These are phyloP conservation scores for Acanthurus lineatus DNA, from an alignment of 2,797 vertebrate species.

Conservation along the genomic window DNA sequence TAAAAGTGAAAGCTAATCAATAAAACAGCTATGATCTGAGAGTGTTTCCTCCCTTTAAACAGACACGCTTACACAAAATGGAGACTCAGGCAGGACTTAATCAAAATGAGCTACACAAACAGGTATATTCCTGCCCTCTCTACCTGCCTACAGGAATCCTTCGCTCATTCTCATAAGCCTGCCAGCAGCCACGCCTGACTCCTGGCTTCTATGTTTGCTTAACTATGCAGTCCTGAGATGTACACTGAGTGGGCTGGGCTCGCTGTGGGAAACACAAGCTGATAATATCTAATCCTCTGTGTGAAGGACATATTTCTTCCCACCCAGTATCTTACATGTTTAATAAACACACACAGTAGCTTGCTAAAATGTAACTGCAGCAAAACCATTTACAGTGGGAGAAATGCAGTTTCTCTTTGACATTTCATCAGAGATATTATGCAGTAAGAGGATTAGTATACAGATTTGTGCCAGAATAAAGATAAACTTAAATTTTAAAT, in stretches of 20 bases:
- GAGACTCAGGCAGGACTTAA: slow-evolving; percentile 43
- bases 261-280: slow-evolving; percentile 85
- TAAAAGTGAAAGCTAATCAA: slow-evolving; percentile 57
- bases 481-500: slow-evolving; percentile 9
- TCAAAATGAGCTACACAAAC: slow-evolving; percentile 46
- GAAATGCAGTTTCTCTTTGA: slow-evolving; percentile 23
- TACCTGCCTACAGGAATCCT: slow-evolving; percentile 1
- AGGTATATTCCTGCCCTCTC: slow-evolving; percentile 28
- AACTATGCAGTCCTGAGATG: slow-evolving; percentile 68
- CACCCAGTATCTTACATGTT: slow-evolving; percentile 73
- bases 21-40: slow-evolving; percentile 56
- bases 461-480: slow-evolving; percentile 10
- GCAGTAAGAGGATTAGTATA: slow-evolving; percentile 18
- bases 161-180: slow-evolving; percentile 44
- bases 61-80: slow-evolving; percentile 21
- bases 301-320: slow-evolving; percentile 89
- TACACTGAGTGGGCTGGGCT: slow-evolving; percentile 73
- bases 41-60: slow-evolving; percentile 30
- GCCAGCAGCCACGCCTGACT: slow-evolving; percentile 39
- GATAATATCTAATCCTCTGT: slow-evolving; percentile 88
- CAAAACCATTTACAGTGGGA: slow-evolving; percentile 22
- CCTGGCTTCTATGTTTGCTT: slow-evolving; percentile 70
- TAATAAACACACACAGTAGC: slow-evolving; percentile 63
- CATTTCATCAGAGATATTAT: slow-evolving; percentile 21
- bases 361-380: slow-evolving; percentile 65